phyloP scores from a whole-genome alignment of 2,797 vertebrate genomes.

The Platyrinchus mystaceus region DNA sequence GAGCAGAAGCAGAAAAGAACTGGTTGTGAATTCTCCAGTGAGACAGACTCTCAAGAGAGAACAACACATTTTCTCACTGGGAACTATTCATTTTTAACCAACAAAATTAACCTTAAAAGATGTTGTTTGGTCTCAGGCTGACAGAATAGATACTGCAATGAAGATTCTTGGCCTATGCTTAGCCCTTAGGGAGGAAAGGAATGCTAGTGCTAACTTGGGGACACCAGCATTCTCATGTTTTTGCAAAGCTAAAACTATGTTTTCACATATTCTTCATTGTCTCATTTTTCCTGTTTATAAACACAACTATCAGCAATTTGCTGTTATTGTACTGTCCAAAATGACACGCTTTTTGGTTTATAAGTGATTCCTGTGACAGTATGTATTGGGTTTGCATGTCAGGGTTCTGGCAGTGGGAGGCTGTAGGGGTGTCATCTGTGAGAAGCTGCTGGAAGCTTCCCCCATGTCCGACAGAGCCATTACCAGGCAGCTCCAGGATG shows the following conservation, averaged over 20 bases:
- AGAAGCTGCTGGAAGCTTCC: background rate
- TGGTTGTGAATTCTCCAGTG: background rate
- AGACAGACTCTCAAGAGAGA: background rate
- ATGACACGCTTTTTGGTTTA: background rate
- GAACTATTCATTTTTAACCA: slow-evolving; percentile 7
- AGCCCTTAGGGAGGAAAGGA: slow-evolving; percentile 13
- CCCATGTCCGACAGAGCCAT: fast-evolving
- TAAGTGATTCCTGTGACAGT: background rate
- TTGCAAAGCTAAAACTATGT: background rate
- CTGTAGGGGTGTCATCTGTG: background rate
- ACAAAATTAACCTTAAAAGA: slow-evolving; percentile 22
- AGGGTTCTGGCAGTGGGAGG: background rate
- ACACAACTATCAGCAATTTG: background rate
- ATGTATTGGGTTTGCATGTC: background rate
- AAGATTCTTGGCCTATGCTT: background rate
- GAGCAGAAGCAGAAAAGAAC: background rate
- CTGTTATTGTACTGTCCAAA: background rate
- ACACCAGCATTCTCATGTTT: background rate
- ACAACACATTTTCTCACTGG: background rate
- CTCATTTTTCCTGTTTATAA: slow-evolving; percentile 3
- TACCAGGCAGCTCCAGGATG: background rate
- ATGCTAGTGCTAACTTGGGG: background rate
- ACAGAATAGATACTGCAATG: slow-evolving; percentile 22
- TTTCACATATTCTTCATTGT: background rate
- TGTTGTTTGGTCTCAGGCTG: background rate